These are phyloP conservation scores for Heliothis peltigera DNA, from an alignment of 2,888 invertebrate species.

Conservation along the genomic window DNA sequence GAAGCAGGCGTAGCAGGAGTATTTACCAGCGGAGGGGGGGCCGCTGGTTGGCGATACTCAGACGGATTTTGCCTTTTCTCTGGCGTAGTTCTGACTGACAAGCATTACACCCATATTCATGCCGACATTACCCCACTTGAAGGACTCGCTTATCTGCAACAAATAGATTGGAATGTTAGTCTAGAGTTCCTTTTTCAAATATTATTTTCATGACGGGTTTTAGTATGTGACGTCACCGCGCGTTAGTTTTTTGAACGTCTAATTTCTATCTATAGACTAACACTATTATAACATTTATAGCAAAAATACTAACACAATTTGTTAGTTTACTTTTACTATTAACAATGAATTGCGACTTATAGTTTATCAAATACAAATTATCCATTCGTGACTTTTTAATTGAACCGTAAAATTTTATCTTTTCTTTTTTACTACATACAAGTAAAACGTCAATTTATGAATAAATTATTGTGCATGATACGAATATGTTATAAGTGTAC, in stretches of 20 bases:
- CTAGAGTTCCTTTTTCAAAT: constrained; percentile 10
- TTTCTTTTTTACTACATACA: constrained; percentile 3
- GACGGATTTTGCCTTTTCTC: constrained; percentile 85
- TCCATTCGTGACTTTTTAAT: constrained; percentile 12
- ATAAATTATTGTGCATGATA: neutral
- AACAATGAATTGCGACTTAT: no score
- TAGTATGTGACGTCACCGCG: constrained; percentile 45
- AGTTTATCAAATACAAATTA: constrained; percentile 15
- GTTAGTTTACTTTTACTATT: constrained; percentile 1
- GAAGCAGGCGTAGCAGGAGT: constrained; percentile 83
- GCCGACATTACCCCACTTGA: constrained; percentile 93
- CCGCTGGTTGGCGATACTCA: constrained; percentile 83
- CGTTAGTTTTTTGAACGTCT: constrained; percentile 29
- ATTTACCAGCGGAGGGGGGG: constrained; percentile 74
- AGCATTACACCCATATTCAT: constrained; percentile 92
- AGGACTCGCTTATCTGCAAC: constrained; percentile 92
- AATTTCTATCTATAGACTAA: constrained; percentile 4
- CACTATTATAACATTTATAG: constrained; percentile 5
- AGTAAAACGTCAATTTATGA: constrained; percentile 29
- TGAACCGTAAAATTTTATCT: constrained; percentile 27
- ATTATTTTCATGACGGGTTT: constrained; percentile 10
- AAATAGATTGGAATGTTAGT: constrained; percentile 67
- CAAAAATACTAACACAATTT: constrained; percentile 30
- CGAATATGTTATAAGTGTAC: constrained; percentile 3
- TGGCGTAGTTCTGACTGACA: constrained; percentile 87